A percentile compares a stretch with the other conserved stretches of the same genome.
phyloP scores from a whole-genome alignment of 2,888 invertebrate species.

The Agonopterix heracliana region DNA sequence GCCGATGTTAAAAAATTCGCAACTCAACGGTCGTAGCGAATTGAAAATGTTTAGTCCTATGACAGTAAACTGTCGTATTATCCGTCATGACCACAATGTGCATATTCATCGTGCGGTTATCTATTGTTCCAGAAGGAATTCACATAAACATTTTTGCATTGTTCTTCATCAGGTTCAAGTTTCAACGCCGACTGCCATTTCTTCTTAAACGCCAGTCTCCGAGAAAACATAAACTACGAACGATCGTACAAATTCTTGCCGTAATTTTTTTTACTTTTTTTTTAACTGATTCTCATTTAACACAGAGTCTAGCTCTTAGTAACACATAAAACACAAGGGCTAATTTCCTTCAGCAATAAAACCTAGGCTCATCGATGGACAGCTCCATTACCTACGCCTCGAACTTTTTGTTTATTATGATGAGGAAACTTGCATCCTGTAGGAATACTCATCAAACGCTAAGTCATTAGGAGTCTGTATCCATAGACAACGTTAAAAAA shows the following conservation, averaged over 20 bases:
- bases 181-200: not conserved
- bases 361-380: conserved; percentile 20
- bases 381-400: conserved; percentile 17
- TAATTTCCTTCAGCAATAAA: conserved; percentile 10
- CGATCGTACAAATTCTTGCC: too few relatives aligned
- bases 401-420: not conserved
- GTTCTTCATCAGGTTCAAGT: conserved; percentile 13
- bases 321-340: not conserved
- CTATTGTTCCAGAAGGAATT: conserved; percentile 33
- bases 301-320: not conserved
- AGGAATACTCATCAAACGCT: too few relatives aligned
- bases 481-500: not conserved
- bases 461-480: too few relatives aligned
- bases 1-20: too few relatives aligned
- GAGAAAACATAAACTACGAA: too few relatives aligned
- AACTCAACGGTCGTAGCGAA: too few relatives aligned
- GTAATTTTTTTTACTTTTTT: too few relatives aligned
- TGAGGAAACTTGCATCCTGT: conserved; percentile 18
- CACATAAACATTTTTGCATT: conserved; percentile 24
- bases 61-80: not conserved
- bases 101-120: conserved; percentile 39
- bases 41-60: not conserved
- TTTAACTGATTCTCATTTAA: too few relatives aligned
- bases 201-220: too few relatives aligned
- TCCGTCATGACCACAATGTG: conserved; percentile 28